Percentiles rank a stretch among this genome's conserved stretches.
These are phyloP conservation scores for Clarias fuscus DNA, from an alignment of 2,797 vertebrate genomes.

Conservation along the genomic window DNA sequence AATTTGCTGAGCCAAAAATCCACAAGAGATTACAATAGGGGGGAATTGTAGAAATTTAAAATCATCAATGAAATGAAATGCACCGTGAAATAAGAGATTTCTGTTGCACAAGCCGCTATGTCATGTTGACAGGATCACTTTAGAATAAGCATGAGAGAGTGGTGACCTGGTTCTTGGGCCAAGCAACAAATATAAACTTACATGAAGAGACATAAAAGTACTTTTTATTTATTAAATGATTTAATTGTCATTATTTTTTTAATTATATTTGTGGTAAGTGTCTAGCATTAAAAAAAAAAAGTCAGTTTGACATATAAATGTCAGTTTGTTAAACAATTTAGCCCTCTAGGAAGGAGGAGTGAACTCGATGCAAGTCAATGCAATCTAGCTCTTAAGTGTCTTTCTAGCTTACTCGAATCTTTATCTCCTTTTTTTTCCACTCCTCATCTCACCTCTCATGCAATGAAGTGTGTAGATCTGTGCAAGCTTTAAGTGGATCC, in stretches of 20 bases:
- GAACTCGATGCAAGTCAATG: background rate
- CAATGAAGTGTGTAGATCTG: slow-evolving; percentile 61
- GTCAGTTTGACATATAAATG: background rate
- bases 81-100: slow-evolving; percentile 41
- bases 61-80: slow-evolving; percentile 51
- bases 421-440: background rate
- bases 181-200: background rate
- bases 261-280: background rate
- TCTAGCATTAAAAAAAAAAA: background rate
- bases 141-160: background rate
- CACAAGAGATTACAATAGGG: background rate
- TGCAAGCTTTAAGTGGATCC: slow-evolving; percentile 68
- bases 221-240: background rate
- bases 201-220: background rate
- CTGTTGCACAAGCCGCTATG: background rate
- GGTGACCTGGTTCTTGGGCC: background rate
- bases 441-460: slow-evolving; percentile 9
- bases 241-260: background rate
- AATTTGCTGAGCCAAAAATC: slow-evolving; percentile 17
- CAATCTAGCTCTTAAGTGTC: background rate
- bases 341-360: background rate
- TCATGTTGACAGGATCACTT: slow-evolving; percentile 10
- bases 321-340: background rate
- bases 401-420: background rate
- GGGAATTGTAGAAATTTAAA: slow-evolving; percentile 16